These are phyloP conservation scores for Cryptoprocta ferox DNA, from an alignment of 2,797 vertebrate species.

Conservation along the genomic window DNA sequence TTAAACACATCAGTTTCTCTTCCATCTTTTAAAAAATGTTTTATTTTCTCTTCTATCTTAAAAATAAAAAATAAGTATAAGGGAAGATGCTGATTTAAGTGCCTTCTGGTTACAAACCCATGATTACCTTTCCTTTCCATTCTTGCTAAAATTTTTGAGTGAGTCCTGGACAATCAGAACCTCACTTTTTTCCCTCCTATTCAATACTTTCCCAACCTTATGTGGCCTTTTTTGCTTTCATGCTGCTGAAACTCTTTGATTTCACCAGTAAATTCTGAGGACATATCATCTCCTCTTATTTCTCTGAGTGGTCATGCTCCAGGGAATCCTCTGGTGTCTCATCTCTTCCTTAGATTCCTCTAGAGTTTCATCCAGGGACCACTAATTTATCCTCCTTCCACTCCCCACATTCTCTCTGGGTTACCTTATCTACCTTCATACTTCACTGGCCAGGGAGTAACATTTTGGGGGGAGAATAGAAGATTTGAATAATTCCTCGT, in stretches of 20 bases:
- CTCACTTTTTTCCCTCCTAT: neutral
- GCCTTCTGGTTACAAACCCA: neutral
- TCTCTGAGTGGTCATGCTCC: neutral
- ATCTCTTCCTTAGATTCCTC: neutral
- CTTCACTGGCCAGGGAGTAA: neutral
- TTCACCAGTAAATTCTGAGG: neutral
- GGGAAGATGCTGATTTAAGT: neutral
- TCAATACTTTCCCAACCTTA: neutral
- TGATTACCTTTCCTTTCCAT: neutral
- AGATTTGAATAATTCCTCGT: neutral
- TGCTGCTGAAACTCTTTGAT: neutral
- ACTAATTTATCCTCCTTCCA: no score
- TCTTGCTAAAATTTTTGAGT: neutral
- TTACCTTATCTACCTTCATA: neutral
- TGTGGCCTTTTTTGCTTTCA: neutral
- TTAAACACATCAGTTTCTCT: neutral
- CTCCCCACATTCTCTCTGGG: neutral
- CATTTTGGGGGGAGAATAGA: neutral
- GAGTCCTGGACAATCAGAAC: neutral
- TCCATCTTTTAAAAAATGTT: neutral
- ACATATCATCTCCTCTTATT: neutral
- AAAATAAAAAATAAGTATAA: neutral
- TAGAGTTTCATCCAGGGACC: neutral
- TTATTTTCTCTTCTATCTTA: neutral
- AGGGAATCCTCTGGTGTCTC: neutral